A percentile compares a stretch with the other conserved stretches of the same genome.
These are phyloP conservation scores for Mormyrus iriodes DNA, from an alignment of 2,113 vertebrate genomes.

Conservation along the genomic window DNA sequence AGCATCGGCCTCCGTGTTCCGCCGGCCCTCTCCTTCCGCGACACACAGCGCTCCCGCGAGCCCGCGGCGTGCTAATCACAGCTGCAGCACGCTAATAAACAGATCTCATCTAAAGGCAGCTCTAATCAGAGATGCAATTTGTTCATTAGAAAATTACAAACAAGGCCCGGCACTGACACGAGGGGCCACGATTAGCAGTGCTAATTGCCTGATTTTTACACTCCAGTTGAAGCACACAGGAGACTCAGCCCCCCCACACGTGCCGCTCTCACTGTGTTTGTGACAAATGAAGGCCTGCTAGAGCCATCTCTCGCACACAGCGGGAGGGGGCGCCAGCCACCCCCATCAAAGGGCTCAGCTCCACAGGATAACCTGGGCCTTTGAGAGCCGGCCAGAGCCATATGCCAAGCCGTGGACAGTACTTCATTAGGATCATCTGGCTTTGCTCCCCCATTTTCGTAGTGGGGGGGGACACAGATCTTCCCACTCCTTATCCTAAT, in stretches of 20 bases:
- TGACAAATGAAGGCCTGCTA: slow-evolving; percentile 49
- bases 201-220: slow-evolving; percentile 88
- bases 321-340: slow-evolving; percentile 45
- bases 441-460: slow-evolving; percentile 19
- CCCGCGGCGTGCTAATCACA: slow-evolving; percentile 7
- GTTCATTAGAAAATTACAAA: slow-evolving; percentile 97
- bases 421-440: slow-evolving; percentile 71
- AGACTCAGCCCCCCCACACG: slow-evolving; percentile 24
- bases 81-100: slow-evolving; percentile 36
- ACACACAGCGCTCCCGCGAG: background rate
- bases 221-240: slow-evolving; percentile 59
- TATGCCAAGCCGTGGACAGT: slow-evolving; percentile 68
- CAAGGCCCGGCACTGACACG: slow-evolving; percentile 74
- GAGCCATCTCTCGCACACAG: slow-evolving; percentile 34
- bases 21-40: background rate
- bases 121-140: slow-evolving; percentile 89
- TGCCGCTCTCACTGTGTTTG: slow-evolving; percentile 34
- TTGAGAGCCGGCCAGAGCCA: slow-evolving; percentile 68
- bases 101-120: slow-evolving; percentile 67
- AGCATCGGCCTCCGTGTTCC: background rate
- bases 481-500: slow-evolving; percentile 86
- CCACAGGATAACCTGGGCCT: slow-evolving; percentile 63
- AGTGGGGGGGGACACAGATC: slow-evolving; percentile 38
- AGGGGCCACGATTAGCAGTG: slow-evolving; percentile 73
- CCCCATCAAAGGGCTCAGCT: slow-evolving; percentile 68